Evolutionary conservation across 2,888 invertebrate genomes (phyloP), one percentile per base, ranked within the genome.

Genomic region (Pyrgus malvae): DNA sequence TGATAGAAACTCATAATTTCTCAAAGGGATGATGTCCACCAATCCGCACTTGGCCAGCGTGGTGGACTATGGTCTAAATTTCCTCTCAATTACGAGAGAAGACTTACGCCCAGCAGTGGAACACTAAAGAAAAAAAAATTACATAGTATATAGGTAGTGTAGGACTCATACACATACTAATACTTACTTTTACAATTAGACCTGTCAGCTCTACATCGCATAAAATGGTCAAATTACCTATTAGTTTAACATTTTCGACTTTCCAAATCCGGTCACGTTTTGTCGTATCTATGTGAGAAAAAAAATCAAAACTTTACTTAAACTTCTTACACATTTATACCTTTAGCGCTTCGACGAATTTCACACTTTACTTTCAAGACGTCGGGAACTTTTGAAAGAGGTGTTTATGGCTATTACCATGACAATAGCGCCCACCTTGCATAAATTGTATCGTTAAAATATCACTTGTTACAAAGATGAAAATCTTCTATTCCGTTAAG

Each of bases 341-440:
- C n/a, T 21, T 37, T 53, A 45, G 45, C 53, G 45, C 37, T 53
- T 38, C 25, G 45, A 29, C 19, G 38, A 51, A 51, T 42, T 38
- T 53, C 56, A 49, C 50, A 50, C 45, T 45, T 25, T 19, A 14
- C 14, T 19, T 25, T 11, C 45, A 23, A 41, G 14, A 46, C 45
- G 50, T 51, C 46, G 50, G 38, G 25, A 31, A 8, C 31, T 17
- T 41, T 7, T 54, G 41, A 54, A 54, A 54, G 53, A 54, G 50
- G 51, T 56, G 51, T 51, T 51, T 46, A 48, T 54, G 21, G 35
- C 40, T 49, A 50, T 56, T 54, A 54, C 16, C 46, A 54, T 54
- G 23, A 54, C 46, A 54, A 54, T 41, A 46, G 46, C 53, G 21
- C 41, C 38, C 16, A 44, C 16, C 23, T 33, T 16, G 3, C 16